A percentile compares a stretch with the other conserved stretches of the same genome.
These are phyloP conservation scores for Rhingia rostrata DNA, from an alignment of 2,888 invertebrate species.

Conservation along the genomic window DNA sequence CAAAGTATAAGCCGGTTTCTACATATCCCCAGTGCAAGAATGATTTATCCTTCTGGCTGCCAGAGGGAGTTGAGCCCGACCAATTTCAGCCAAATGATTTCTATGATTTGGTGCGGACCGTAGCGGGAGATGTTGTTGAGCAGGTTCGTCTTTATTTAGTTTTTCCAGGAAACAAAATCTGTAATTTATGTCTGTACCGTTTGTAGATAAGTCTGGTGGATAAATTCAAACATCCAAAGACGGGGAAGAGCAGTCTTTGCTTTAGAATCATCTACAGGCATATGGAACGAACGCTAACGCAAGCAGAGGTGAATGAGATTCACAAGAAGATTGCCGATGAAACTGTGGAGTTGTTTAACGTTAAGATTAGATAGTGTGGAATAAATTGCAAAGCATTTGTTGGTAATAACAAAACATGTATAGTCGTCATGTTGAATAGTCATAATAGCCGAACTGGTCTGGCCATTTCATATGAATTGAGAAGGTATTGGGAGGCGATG, in stretches of 20 bases:
- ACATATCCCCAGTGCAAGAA: constrained; percentile 93
- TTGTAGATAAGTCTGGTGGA: constrained; percentile 91
- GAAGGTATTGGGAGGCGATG: too few species aligned
- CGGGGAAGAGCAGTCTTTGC: constrained; percentile 91
- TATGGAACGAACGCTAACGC: constrained; percentile 93
- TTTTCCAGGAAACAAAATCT: not conserved
- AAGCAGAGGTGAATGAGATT: constrained; percentile 93
- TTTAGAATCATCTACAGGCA: constrained; percentile 97
- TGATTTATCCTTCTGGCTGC: constrained; percentile 99
- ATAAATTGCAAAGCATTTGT: constrained; percentile 6
- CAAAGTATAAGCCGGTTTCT: constrained; percentile 93
- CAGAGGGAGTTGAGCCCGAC: constrained; percentile 84
- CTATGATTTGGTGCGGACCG: constrained; percentile 93
- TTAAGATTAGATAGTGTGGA: constrained; percentile 80
- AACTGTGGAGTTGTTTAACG: constrained; percentile 82
- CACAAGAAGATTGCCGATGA: constrained; percentile 89
- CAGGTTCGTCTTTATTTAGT: constrained; percentile 85
- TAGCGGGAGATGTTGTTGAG: constrained; percentile 97
- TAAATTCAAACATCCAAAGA: constrained; percentile 93
- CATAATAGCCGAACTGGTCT: too few species aligned
- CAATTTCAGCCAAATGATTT: constrained; percentile 92
- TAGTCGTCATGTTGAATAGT: too few species aligned
- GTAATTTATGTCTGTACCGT: not conserved
- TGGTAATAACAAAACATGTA: too few species aligned
- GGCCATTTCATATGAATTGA: too few species aligned